A percentile compares a stretch with the other conserved stretches of the same genome.
phyloP scores from a whole-genome alignment of 2,888 invertebrate genomes.

The Macrosiphum euphorbiae region DNA sequence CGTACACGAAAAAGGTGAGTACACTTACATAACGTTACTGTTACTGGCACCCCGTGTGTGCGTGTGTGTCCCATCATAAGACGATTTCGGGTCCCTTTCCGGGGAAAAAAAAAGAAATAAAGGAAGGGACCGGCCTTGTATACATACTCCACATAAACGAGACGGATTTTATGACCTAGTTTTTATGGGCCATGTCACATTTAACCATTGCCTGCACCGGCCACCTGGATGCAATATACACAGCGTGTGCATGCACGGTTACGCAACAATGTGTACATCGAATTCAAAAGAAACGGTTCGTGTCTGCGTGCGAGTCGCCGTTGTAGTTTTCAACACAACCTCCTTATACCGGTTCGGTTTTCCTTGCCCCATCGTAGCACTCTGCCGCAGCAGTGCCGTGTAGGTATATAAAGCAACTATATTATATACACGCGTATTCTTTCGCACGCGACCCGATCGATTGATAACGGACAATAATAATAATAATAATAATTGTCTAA shows the following conservation, averaged over 20 bases:
- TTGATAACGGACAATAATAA: not conserved
- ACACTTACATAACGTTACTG: slow-evolving; percentile 32
- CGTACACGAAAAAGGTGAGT: slow-evolving; percentile 53
- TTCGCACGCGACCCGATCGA: not conserved
- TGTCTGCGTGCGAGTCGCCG: too few species aligned
- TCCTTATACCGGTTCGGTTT: not conserved
- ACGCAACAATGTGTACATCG: not conserved
- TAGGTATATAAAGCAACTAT: too few species aligned
- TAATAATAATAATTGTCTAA: not conserved
- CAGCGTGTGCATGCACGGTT: not conserved
- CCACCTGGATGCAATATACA: slow-evolving; percentile 36
- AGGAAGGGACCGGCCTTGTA: slow-evolving; percentile 36
- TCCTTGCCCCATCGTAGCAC: not conserved
- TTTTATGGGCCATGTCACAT: slow-evolving; percentile 37
- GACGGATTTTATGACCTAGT: slow-evolving; percentile 56
- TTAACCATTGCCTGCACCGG: slow-evolving; percentile 31
- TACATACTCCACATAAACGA: not conserved
- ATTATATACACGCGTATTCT: not conserved
- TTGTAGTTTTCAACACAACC: not conserved
- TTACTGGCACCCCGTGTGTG: slow-evolving; percentile 29
- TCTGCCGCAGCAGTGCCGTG: not conserved
- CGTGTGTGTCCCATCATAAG: not conserved
- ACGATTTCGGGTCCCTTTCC: slow-evolving; percentile 48
- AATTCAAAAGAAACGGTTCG: slow-evolving; percentile 10
- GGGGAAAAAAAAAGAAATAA: slow-evolving; percentile 3